Conservation (phyloP, 2,113 vertebrate species). For the Trachemys scripta region DNA sequence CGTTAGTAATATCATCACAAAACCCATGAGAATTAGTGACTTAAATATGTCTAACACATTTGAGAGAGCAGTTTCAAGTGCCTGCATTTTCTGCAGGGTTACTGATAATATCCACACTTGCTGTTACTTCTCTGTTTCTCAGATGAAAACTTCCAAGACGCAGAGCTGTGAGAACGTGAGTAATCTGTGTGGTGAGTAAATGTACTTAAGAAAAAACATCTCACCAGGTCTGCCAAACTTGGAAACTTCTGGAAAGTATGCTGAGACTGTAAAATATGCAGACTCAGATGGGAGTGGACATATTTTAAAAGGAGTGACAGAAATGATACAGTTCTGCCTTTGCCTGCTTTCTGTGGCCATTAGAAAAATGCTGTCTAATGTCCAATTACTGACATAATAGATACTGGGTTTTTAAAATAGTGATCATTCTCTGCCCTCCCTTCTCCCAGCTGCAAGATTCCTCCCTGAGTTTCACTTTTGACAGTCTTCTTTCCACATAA, state of each 20-base stretch:
- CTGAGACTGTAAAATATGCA: slow-evolving; percentile 53
- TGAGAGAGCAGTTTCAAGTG: not conserved
- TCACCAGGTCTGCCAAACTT: not conserved
- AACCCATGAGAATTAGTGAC: not conserved
- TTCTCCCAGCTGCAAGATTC: not conserved
- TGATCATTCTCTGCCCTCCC: not conserved
- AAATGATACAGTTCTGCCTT: slow-evolving; percentile 20
- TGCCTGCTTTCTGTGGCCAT: not conserved
- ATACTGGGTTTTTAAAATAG: not conserved
- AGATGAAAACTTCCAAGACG: not conserved
- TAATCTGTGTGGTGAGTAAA: slow-evolving; percentile 36
- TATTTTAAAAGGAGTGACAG: slow-evolving; percentile 41
- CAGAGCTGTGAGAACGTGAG: slow-evolving; percentile 16
- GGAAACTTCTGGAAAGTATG: slow-evolving; percentile 56
- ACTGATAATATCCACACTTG: rapidly evolving
- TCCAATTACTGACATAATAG: not conserved
- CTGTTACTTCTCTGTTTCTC: not conserved
- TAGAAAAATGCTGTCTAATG: slow-evolving; percentile 13
- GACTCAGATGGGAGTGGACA: slow-evolving; percentile 48
- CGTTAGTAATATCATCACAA: not conserved
- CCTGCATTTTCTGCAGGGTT: not conserved
- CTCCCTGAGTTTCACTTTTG: not conserved
- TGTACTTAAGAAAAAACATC: slow-evolving; percentile 5
- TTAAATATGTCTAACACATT: not conserved
- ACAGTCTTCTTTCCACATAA: not conserved